Evolutionary conservation across 1,140 invertebrate species (phyloP), one percentile per base, ranked within the genome.

Genomic region (Drosophila pachea): DNA sequence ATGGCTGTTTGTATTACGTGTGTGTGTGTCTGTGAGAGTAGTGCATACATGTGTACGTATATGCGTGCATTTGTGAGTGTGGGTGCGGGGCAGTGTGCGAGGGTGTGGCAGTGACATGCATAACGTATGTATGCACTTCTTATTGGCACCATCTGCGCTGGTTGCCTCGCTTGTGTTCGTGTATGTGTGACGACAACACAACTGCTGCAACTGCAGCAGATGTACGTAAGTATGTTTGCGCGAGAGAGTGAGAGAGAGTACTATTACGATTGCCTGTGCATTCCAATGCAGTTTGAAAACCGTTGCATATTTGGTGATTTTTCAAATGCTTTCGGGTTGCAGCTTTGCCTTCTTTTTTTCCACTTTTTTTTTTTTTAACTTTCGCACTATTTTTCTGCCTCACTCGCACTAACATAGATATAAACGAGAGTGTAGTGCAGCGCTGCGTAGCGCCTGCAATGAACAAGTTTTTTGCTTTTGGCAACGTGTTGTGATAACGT

Each of bases 71-170:
- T 22, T 14, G 33, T 6, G n/a, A 12, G 45, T 38, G 49, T 43
- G 43, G 63, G 63, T 54, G 55, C 35, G 70, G 62, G 59, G 65
- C 43, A 53, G 16, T 12, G 32, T 66, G 79, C 61, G 76, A 78
- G 78, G 79, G 79, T 84, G 79, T 83, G 79, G 79, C 78, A 69
- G 71, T 64, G 64, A 74, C 72, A 83, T 78, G 78, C 76, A 83
- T 83, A 67, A 70, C 53, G 68, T 64, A 22, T 43, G 22, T 31
- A 47, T 32, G 32, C 31, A 64, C 42, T 56, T 56, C 54, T 56
- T 56, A 56, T 56, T 56, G 54, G 54, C 54, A 56, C 54, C 54
- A 45, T 56, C 54, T 56, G 54, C 43, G 54, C 54, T 43, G 33
- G 40, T 40, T 38, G 12, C 22, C 22, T 22, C 22, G 22, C 22